Evolutionary conservation across 1,140 invertebrate species (phyloP).

Genomic region (Zaprionus lachaisei): DNA sequence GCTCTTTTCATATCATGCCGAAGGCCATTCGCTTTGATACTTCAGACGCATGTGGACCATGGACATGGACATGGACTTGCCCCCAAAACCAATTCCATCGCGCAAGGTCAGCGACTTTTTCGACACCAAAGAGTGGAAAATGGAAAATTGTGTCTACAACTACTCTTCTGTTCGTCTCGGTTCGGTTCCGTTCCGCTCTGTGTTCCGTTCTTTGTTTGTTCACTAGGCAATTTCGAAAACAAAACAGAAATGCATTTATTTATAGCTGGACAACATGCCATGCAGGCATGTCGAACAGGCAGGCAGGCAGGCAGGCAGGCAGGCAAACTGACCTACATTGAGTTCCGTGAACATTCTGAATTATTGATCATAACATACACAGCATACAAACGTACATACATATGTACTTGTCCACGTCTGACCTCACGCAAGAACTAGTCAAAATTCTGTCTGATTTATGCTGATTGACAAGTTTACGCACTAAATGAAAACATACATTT

Average conservation of each 20-base stretch:
- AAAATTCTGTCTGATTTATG: constrained; percentile 48
- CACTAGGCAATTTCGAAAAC: constrained; percentile 59
- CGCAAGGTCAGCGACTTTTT: constrained; percentile 49
- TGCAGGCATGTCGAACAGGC: constrained; percentile 31
- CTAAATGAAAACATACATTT: constrained; percentile 54
- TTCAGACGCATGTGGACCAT: constrained; percentile 24
- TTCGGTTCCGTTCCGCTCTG: neutral
- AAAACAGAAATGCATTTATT: constrained; percentile 66
- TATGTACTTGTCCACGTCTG: constrained; percentile 37
- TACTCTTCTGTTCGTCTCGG: neutral
- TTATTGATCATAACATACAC: constrained; percentile 44
- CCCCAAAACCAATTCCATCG: constrained; percentile 32
- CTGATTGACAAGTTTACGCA: constrained; percentile 73
- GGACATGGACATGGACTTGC: constrained; percentile 33
- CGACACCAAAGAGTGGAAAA: constrained; percentile 24
- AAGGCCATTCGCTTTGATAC: constrained; percentile 38
- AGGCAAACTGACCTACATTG: constrained; percentile 65
- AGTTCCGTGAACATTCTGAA: constrained; percentile 56
- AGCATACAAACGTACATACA: neutral
- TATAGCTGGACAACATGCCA: constrained; percentile 56
- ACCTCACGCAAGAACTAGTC: constrained; percentile 60
- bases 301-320: constrained; percentile 25
- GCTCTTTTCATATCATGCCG: constrained; percentile 33
- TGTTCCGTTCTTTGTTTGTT: constrained; percentile 44
- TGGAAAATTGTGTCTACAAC: constrained; percentile 53